Conservation (phyloP, 2,797 vertebrate genomes). For the Premnoplex brunnescens region DNA sequence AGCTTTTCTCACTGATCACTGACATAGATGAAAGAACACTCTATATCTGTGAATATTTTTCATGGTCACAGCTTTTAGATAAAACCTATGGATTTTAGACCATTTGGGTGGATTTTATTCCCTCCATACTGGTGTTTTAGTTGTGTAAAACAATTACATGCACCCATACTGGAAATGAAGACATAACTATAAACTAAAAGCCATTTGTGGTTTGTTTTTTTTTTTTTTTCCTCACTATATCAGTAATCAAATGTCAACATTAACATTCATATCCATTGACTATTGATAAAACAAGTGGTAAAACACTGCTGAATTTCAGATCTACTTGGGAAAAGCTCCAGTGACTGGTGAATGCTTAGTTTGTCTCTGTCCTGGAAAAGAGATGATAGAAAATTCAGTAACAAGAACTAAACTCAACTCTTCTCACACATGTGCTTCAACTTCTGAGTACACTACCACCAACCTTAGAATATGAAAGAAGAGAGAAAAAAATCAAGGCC, state of each 20-base stretch:
- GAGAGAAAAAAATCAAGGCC: neutral
- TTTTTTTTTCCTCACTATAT: neutral
- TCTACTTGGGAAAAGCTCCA: neutral
- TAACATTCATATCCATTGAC: neutral
- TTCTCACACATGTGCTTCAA: neutral
- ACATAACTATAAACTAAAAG: neutral
- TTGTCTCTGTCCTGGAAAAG: neutral
- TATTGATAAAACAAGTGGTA: neutral
- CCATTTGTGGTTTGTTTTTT: accelerated
- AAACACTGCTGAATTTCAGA: neutral
- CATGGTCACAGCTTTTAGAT: neutral
- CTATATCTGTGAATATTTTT: neutral
- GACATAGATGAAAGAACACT: neutral
- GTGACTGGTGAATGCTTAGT: neutral
- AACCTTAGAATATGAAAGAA: neutral
- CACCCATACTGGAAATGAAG: neutral
- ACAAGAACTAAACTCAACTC: neutral
- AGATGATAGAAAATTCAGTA: neutral
- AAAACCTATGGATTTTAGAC: neutral
- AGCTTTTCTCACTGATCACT: neutral
- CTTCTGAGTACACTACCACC: neutral
- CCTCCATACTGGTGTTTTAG: neutral
- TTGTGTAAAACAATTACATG: neutral
- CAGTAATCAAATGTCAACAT: neutral
- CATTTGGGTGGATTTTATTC: neutral